Base-by-base conservation (phyloP, 2,888 invertebrate species). In the Zhuqinia jingwanae region DNA sequence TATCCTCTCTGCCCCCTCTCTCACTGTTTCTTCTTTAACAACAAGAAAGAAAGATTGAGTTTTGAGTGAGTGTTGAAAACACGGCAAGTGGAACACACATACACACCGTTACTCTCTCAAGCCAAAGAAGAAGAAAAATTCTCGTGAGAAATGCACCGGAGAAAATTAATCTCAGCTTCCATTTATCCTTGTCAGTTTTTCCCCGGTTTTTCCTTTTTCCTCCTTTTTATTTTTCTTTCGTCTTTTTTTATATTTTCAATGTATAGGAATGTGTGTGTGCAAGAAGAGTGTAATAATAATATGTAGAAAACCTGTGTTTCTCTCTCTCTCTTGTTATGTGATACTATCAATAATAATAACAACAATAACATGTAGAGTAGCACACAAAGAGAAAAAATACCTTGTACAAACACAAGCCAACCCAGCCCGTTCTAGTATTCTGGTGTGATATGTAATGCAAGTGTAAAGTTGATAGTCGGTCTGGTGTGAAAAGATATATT, bases 91-190 rank as follows among this genome's bases (percentile, higher is more conserved):
- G 70, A 70, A 47, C 45, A 68, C 58, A 42, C 53, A 75, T 8
- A 60, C 68, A 68, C 42, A 10, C 36, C 53, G 75, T 47, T 60
- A 45, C 76, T 15, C 53, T 6, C 25, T 75, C 63, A 42, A 25
- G 8, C 15, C 0, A 42, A 81, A 15, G 22, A 80, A 78, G 63
- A 82, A 82, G 36, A 84, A 77, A 87, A 89, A 90, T 84, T 91
- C 91, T 91, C 90, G 91, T 90, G 91, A 91, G 91, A 91, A 90
- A 91, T 91, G 90, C 89, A 91, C 86, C 80, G 87, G 87, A 90
- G 91, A 91, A 91, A 91, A 91, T 91, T 90, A 91, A 91, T 91
- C 91, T 90, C 89, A 90, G 86, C 88, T 91, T 90, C 91, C 89
- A 91, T 91, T 91, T 91, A 91, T 91, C 90, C 90, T 90, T 91